A percentile compares a stretch with the other conserved stretches of the same genome.
These are phyloP conservation scores for Remorina albescens DNA, from an alignment of 2,797 vertebrate species.

Conservation along the genomic window DNA sequence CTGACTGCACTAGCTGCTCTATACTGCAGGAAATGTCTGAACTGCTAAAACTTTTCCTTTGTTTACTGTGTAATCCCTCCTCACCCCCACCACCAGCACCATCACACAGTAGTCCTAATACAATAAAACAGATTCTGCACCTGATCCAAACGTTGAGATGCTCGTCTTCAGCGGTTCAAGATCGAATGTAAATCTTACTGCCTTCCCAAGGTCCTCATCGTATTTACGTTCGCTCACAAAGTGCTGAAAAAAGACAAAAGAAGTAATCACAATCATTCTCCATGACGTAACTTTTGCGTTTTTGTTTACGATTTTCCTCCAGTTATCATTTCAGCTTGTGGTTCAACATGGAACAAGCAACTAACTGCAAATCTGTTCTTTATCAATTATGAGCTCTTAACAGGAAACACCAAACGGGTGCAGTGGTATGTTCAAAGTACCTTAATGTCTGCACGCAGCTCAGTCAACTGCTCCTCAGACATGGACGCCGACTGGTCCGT, in stretches of 20 bases:
- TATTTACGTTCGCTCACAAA: conserved; percentile 98
- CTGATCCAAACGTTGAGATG: conserved; percentile 91
- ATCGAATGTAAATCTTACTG: conserved; percentile 91
- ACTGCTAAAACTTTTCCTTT: neutral
- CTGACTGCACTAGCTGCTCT: neutral
- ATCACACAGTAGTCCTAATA: neutral
- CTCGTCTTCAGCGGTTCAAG: conserved; percentile 90
- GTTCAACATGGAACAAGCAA: neutral
- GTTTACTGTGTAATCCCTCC: too few relatives aligned
- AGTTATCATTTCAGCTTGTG: neutral
- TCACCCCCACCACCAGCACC: too few relatives aligned
- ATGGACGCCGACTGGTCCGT: conserved; percentile 91
- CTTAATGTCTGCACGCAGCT: conserved; percentile 97
- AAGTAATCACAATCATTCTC: neutral
- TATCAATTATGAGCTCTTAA: neutral
- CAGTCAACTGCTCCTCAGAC: conserved; percentile 94
- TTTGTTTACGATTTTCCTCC: neutral
- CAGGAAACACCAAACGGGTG: neutral
- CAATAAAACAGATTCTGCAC: conserved; percentile 68
- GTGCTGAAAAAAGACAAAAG: conserved; percentile 80
- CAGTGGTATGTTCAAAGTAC: conserved; percentile 62
- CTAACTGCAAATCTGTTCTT: neutral
- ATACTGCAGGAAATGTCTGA: neutral
- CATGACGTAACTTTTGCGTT: neutral
- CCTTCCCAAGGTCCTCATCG: conserved; percentile 94